Conservation (phyloP, 1,140 invertebrate genomes). For the Meloidogyne floridensis region DNA sequence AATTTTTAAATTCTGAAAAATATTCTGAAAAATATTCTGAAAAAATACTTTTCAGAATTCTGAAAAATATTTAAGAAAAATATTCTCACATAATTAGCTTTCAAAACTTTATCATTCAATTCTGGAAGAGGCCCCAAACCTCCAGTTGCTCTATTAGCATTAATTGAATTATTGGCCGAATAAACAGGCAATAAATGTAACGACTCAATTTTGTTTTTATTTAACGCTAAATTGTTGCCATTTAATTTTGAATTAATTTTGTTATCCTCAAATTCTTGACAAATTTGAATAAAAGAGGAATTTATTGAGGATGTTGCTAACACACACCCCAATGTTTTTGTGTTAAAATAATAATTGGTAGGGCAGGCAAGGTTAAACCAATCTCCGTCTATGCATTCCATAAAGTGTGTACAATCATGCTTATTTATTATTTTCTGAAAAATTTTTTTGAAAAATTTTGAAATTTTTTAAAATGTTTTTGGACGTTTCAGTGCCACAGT, state of each 20-base stretch:
- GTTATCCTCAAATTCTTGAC: slow-evolving; percentile 9
- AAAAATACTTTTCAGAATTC: too few relatives aligned
- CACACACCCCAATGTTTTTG: slow-evolving; percentile 13
- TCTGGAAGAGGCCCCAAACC: slow-evolving; percentile 27
- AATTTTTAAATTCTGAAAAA: background rate
- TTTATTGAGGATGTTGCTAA: slow-evolving; percentile 18
- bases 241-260: background rate
- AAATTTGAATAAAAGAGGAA: slow-evolving; percentile 19
- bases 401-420: slow-evolving; percentile 34
- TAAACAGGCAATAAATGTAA: slow-evolving; percentile 20
- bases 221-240: background rate
- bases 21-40: too few relatives aligned
- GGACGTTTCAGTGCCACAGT: too few relatives aligned
- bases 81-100: slow-evolving; percentile 22
- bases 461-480: too few relatives aligned
- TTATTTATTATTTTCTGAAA: slow-evolving; percentile 36
- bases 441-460: background rate
- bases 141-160: background rate
- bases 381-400: slow-evolving; percentile 37
- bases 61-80: background rate
- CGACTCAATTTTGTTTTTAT: slow-evolving; percentile 1
- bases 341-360: slow-evolving; percentile 26
- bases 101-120: slow-evolving; percentile 6
- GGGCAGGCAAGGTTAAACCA: slow-evolving; percentile 38
- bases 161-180: background rate